These are phyloP conservation scores for Hapalemur alaotrensis DNA, from an alignment of 2,797 vertebrate species.

Conservation along the genomic window DNA sequence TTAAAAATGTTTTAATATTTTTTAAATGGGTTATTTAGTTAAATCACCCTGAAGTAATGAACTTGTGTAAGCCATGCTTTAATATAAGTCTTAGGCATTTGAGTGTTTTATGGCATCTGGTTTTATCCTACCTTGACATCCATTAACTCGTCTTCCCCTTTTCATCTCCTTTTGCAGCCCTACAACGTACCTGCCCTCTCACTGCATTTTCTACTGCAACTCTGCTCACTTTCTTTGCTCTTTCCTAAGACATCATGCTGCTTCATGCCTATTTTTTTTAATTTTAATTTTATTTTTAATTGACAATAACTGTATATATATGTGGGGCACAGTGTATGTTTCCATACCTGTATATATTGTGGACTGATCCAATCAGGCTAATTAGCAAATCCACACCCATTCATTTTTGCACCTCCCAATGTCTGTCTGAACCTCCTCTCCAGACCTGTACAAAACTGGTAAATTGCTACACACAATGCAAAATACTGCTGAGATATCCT, in stretches of 20 bases:
- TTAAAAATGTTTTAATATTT: slow-evolving; percentile 73
- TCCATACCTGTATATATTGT: not conserved
- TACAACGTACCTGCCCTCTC: fast-evolving
- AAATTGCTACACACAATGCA: not conserved
- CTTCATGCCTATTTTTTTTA: fast-evolving
- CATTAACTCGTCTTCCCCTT: not conserved
- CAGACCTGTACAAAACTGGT: not conserved
- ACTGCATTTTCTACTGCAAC: not conserved
- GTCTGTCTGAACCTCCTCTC: fast-evolving
- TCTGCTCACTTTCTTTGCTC: too few relatives aligned
- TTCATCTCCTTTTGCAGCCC: not conserved
- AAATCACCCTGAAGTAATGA: slow-evolving; percentile 72
- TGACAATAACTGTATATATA: not conserved
- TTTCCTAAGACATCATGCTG: not conserved
- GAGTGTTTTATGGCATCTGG: not conserved
- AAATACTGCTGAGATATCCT: not conserved
- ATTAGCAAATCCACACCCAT: too few relatives aligned
- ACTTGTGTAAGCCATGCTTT: slow-evolving; percentile 51
- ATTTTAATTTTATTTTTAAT: not conserved
- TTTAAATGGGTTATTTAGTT: slow-evolving; percentile 76
- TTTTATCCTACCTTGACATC: not conserved
- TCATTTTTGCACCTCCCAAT: not conserved
- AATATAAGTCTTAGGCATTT: not conserved
- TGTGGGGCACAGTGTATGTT: not conserved
- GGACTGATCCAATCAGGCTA: not conserved